Conservation (phyloP, 2,888 invertebrate genomes). For the Hermodice carunculata region DNA sequence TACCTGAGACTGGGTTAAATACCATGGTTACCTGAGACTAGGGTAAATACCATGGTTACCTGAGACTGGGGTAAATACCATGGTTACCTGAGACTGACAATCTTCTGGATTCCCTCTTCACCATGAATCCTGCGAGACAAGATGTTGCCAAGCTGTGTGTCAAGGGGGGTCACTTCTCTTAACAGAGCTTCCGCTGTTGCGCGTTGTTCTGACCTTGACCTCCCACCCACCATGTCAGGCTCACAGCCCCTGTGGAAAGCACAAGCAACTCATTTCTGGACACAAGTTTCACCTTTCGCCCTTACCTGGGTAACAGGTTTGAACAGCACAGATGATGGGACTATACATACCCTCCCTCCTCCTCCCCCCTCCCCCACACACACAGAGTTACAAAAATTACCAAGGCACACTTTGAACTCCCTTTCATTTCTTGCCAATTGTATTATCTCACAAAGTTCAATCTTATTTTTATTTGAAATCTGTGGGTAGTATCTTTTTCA, state of each 20-base stretch:
- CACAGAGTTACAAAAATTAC: too few relatives aligned
- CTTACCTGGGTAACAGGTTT: too few relatives aligned
- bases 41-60: not conserved
- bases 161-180: constrained; percentile 55
- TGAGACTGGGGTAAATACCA: not conserved
- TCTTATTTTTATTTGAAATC: too few relatives aligned
- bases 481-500: too few relatives aligned
- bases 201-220: constrained; percentile 50
- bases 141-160: constrained; percentile 57
- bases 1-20: not conserved
- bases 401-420: too few relatives aligned
- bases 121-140: constrained; percentile 54
- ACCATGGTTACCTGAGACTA: not conserved
- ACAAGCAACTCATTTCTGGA: too few relatives aligned
- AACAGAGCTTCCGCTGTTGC: constrained; percentile 58
- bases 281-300: too few relatives aligned
- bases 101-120: constrained; percentile 47
- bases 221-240: constrained; percentile 44
- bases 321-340: too few relatives aligned
- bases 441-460: too few relatives aligned
- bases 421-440: too few relatives aligned
- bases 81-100: constrained; percentile 22
- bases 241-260: constrained; percentile 42
- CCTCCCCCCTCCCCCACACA: too few relatives aligned
- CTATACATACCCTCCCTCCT: too few relatives aligned